These are phyloP conservation scores for Drepanosiphum platanoidis DNA, from an alignment of 2,888 invertebrate genomes.

Conservation along the genomic window DNA sequence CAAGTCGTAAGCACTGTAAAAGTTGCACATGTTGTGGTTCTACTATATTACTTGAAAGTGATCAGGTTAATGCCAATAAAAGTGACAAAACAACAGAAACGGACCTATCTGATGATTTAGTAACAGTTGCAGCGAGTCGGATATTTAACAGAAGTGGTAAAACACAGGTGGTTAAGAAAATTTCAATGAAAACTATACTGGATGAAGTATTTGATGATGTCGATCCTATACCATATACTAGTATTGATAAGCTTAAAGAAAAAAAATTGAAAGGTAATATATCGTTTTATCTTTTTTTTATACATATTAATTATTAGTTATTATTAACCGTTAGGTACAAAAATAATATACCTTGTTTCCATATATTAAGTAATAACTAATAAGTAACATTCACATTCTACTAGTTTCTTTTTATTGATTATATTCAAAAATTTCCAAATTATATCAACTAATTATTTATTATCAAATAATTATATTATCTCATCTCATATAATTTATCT, in stretches of 20 bases:
- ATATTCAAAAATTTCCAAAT: too few relatives aligned
- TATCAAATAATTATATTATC: too few relatives aligned
- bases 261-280: slow-evolving; percentile 51
- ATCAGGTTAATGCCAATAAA: slow-evolving; percentile 32
- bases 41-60: slow-evolving; percentile 26
- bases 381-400: too few relatives aligned
- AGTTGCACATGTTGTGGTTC: slow-evolving; percentile 57
- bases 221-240: slow-evolving; percentile 40
- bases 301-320: too few relatives aligned
- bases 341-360: too few relatives aligned
- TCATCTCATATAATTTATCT: too few relatives aligned
- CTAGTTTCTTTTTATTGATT: too few relatives aligned
- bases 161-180: slow-evolving; percentile 40
- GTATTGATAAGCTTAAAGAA: slow-evolving; percentile 44
- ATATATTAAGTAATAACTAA: too few relatives aligned
- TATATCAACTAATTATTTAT: too few relatives aligned
- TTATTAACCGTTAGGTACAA: too few relatives aligned
- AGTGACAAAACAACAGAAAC: slow-evolving; percentile 56
- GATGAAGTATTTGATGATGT: slow-evolving; percentile 48
- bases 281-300: background rate
- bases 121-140: slow-evolving; percentile 50
- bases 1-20: slow-evolving; percentile 47
- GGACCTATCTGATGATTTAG: slow-evolving; percentile 45
- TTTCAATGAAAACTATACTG: slow-evolving; percentile 45
- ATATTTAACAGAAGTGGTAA: slow-evolving; percentile 55